Conservation (phyloP, 1,140 invertebrate species). For the Hormaphis cornu region DNA sequence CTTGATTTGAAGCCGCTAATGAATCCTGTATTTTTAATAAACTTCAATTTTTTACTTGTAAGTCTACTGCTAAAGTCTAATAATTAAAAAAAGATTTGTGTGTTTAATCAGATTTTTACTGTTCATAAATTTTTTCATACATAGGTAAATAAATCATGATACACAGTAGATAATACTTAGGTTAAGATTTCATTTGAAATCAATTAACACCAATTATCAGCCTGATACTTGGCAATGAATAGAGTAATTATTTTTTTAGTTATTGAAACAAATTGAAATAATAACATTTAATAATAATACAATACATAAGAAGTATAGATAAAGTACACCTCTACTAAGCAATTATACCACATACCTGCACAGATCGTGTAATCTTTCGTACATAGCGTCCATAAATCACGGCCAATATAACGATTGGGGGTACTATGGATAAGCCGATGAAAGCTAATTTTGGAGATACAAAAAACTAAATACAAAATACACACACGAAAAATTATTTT, state of each 20-base stretch:
- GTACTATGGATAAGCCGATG: conserved; percentile 76
- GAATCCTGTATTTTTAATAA: conserved; percentile 55
- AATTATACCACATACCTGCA: conserved; percentile 46
- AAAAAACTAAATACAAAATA: conserved; percentile 57
- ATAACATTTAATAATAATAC: too few relatives aligned
- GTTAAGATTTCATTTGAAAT: too few relatives aligned
- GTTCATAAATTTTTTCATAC: too few relatives aligned
- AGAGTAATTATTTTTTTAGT: too few relatives aligned
- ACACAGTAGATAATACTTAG: too few relatives aligned
- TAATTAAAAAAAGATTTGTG: too few relatives aligned
- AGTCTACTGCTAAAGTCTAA: not conserved
- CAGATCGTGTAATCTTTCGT: conserved; percentile 67
- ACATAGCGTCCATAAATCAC: conserved; percentile 85
- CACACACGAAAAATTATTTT: conserved; percentile 42
- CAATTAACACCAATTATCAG: too few relatives aligned
- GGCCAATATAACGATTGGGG: conserved; percentile 73
- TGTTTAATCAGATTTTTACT: too few relatives aligned
- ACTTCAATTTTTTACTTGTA: not conserved
- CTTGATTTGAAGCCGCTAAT: conserved; percentile 70
- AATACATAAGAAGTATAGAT: too few relatives aligned
- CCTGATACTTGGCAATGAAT: too few relatives aligned
- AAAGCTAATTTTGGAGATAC: conserved; percentile 79
- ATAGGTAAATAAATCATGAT: too few relatives aligned
- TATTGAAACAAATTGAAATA: too few relatives aligned
- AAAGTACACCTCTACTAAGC: not conserved